Conservation (phyloP, 2,797 vertebrate genomes). For the Salarias fasciatus region DNA sequence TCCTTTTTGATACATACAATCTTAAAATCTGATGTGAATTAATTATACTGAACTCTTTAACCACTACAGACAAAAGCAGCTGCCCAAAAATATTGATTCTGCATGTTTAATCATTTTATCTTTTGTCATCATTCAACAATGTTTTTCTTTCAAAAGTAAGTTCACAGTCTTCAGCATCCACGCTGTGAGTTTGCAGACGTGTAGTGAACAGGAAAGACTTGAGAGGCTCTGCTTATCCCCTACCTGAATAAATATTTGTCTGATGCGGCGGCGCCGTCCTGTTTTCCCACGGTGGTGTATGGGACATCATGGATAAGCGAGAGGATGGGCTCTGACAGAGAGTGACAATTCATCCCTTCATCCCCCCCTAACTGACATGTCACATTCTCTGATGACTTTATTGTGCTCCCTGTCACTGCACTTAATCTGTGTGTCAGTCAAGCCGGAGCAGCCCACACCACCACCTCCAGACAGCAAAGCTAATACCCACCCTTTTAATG, state of each 20-base stretch:
- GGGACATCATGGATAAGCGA: constrained; percentile 88
- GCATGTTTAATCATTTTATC: neutral
- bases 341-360: constrained; percentile 90
- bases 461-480: constrained; percentile 76
- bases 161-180: constrained; percentile 31
- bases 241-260: constrained; percentile 81
- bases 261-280: constrained; percentile 59
- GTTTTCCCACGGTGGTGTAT: constrained; percentile 87
- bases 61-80: neutral
- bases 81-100: neutral
- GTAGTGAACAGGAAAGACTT: constrained; percentile 55
- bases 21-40: neutral
- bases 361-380: constrained; percentile 90
- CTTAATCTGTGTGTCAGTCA: constrained; percentile 92
- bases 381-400: constrained; percentile 93
- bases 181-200: constrained; percentile 63
- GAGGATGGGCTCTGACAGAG: constrained; percentile 88
- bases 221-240: constrained; percentile 74
- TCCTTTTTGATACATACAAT: constrained; percentile 9
- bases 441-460: constrained; percentile 75
- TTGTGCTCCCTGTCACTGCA: constrained; percentile 92
- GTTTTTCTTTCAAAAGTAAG: neutral
- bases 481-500: constrained; percentile 90
- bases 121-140: neutral
- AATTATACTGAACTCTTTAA: constrained; percentile 2